Conservation (phyloP, 2,113 vertebrate genomes). For the Platanista minor region DNA sequence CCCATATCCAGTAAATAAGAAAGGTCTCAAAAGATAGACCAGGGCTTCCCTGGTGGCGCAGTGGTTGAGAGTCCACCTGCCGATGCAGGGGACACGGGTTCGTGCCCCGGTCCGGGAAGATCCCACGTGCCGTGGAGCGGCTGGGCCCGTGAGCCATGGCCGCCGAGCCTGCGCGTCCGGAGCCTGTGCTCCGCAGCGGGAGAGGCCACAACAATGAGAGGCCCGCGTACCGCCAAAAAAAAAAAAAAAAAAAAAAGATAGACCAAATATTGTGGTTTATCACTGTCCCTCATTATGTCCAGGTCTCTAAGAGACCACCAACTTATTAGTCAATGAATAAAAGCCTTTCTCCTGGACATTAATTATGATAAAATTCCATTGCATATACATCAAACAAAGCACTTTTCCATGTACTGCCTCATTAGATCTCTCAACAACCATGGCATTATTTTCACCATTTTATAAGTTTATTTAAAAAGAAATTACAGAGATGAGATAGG, state of each 20-base stretch:
- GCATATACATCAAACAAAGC: not conserved
- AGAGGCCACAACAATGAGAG: too few relatives aligned
- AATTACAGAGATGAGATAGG: not conserved
- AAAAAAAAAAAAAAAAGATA: not conserved
- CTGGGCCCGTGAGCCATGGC: too few relatives aligned
- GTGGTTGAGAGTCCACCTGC: too few relatives aligned
- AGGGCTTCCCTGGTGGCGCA: too few relatives aligned
- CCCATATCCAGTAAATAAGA: too few relatives aligned
- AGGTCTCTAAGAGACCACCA: not conserved
- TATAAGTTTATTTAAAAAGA: not conserved
- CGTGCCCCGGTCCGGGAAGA: too few relatives aligned
- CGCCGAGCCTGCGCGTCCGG: too few relatives aligned
- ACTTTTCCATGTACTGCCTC: not conserved
- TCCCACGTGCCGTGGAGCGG: too few relatives aligned
- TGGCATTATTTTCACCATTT: not conserved
- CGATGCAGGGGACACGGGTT: too few relatives aligned
- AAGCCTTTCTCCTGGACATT: not conserved
- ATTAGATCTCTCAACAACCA: not conserved
- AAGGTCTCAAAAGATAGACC: too few relatives aligned
- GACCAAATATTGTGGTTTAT: not conserved
- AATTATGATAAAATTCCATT: not conserved
- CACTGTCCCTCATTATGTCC: not conserved
- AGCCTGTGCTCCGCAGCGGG: too few relatives aligned
- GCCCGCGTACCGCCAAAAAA: too few relatives aligned
- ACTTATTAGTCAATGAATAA: not conserved